Percentiles rank a stretch among this genome's conserved stretches.
Conservation (phyloP, 2,888 invertebrate species). For the Ophioninae sp. region DNA sequence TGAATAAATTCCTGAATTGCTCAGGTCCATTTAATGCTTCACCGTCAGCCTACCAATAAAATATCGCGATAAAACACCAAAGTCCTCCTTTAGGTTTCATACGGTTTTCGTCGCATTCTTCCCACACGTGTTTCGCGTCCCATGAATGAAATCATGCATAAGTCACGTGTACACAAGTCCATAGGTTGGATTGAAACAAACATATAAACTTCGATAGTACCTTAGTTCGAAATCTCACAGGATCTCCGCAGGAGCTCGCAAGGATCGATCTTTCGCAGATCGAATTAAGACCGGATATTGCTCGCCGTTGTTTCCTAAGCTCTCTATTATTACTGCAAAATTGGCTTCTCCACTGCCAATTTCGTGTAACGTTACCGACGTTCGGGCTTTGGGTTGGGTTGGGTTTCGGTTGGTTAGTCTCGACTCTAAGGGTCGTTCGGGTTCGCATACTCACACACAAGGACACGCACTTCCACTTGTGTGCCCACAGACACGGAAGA, state of each 20-base stretch:
- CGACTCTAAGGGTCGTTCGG: constrained; percentile 8
- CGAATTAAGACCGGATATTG: constrained; percentile 20
- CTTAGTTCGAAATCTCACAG: background rate
- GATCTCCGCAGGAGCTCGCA: background rate
- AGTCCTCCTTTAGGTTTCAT: too few relatives aligned
- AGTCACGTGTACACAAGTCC: constrained; percentile 6
- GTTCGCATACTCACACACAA: background rate
- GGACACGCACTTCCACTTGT: background rate
- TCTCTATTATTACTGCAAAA: constrained; percentile 38
- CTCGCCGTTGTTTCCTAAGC: constrained; percentile 7
- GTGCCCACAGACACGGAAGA: background rate
- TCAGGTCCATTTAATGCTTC: too few relatives aligned
- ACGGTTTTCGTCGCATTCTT: constrained; percentile 4
- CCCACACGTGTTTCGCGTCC: constrained; percentile 10
- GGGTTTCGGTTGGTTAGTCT: constrained; percentile 43
- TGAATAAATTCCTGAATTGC: too few relatives aligned
- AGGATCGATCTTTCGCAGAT: background rate
- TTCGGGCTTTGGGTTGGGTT: constrained; percentile 12
- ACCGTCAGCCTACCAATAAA: too few relatives aligned
- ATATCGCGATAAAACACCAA: too few relatives aligned
- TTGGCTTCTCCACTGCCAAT: constrained; percentile 24
- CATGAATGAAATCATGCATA: constrained; percentile 4
- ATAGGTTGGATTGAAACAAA: constrained; percentile 14
- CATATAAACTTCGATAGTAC: background rate
- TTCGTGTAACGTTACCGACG: constrained; percentile 14